Evolutionary conservation across 2,888 invertebrate genomes (phyloP).

Genomic region (Tipula confusa): DNA sequence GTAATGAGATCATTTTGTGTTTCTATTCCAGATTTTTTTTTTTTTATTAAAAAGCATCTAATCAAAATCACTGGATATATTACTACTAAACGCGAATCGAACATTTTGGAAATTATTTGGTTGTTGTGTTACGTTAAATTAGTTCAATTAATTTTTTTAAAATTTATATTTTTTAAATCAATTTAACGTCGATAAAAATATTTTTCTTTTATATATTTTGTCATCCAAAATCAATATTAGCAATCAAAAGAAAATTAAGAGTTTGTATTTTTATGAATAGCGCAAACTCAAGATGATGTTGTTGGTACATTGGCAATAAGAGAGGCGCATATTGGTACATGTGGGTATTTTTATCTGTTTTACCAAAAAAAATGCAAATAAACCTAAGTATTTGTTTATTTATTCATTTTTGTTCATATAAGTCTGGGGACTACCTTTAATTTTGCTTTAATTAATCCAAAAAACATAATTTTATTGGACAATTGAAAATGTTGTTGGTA

Average conservation of each 20-base stretch:
- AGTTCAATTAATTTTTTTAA: neutral
- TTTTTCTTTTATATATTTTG: neutral
- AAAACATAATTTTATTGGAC: neutral
- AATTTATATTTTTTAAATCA: neutral
- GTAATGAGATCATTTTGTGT: slow-evolving; percentile 37
- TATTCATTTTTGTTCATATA: neutral
- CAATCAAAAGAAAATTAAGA: slow-evolving; percentile 21
- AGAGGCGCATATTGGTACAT: neutral
- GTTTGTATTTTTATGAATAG: slow-evolving; percentile 27
- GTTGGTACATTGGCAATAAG: slow-evolving; percentile 26
- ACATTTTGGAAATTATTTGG: slow-evolving; percentile 10
- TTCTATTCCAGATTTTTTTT: neutral
- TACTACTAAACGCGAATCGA: neutral
- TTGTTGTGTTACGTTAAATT: neutral
- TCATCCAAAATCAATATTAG: slow-evolving; percentile 13
- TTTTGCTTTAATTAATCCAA: neutral
- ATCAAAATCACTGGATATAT: neutral
- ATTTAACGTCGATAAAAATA: neutral
- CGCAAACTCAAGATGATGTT: slow-evolving; percentile 28
- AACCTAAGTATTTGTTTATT: neutral
- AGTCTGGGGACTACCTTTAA: neutral
- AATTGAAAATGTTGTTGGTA: neutral
- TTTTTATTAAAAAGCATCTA: neutral
- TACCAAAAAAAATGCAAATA: neutral
- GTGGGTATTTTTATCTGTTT: slow-evolving; percentile 25